phyloP scores from a whole-genome alignment of 2,888 invertebrate species.

The Drosophila putrida region DNA sequence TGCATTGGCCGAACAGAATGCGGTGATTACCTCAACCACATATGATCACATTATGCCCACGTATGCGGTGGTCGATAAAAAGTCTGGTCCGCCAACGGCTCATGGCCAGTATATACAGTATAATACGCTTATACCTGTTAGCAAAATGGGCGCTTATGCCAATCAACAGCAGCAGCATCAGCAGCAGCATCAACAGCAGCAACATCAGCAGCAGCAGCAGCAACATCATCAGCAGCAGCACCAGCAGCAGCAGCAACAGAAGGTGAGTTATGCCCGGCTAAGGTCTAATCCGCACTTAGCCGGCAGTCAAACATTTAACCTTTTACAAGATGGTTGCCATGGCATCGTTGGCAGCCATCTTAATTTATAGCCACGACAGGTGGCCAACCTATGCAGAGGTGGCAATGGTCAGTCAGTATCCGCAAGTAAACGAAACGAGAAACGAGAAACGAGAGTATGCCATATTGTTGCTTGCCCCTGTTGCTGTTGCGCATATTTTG shows the following conservation, averaged over 20 bases:
- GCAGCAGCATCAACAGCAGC: slow-evolving; percentile 68
- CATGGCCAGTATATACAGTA: slow-evolving; percentile 84
- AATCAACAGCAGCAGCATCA: slow-evolving; percentile 78
- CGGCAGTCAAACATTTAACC: slow-evolving; percentile 73
- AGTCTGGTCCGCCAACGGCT: slow-evolving; percentile 74
- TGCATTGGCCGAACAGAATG: slow-evolving; percentile 85
- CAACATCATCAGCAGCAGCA: slow-evolving; percentile 74
- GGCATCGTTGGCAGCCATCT: slow-evolving; percentile 43
- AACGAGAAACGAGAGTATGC: background rate
- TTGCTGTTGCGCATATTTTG: slow-evolving; percentile 57
- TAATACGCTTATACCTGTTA: slow-evolving; percentile 85
- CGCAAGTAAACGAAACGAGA: background rate
- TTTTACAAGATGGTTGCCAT: slow-evolving; percentile 71
- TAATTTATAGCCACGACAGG: slow-evolving; percentile 64
- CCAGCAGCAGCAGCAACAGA: slow-evolving; percentile 77
- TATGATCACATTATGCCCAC: slow-evolving; percentile 85
- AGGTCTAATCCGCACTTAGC: slow-evolving; percentile 75
- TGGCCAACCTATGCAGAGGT: slow-evolving; percentile 23
- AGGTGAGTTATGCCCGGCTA: slow-evolving; percentile 71
- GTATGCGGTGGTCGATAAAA: slow-evolving; percentile 84
- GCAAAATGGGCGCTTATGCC: slow-evolving; percentile 84
- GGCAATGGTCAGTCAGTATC: background rate
- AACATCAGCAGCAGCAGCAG: slow-evolving; percentile 70
- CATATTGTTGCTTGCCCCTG: slow-evolving; percentile 8
- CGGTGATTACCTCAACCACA: slow-evolving; percentile 82